phyloP scores from a whole-genome alignment of 2,797 vertebrate species.

The Lemur catta region DNA sequence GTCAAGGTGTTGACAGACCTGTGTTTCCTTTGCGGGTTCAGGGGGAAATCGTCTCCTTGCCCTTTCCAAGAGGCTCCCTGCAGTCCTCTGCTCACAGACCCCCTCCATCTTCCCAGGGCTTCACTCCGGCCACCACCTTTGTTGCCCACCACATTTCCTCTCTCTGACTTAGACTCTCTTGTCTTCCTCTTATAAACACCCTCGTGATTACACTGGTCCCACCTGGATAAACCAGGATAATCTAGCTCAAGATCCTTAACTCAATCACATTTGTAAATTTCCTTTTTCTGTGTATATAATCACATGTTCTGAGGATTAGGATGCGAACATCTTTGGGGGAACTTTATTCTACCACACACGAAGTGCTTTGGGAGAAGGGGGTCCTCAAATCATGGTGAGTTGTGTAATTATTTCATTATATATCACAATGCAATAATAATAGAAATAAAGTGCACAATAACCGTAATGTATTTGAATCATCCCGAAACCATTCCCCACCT shows the following conservation, averaged over 20 bases:
- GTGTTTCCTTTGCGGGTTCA: background rate
- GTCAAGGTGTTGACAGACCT: background rate
- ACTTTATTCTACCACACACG: background rate
- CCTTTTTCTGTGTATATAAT: background rate
- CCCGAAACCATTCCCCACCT: too few relatives aligned
- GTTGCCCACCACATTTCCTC: background rate
- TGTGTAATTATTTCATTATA: too few relatives aligned
- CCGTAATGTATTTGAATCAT: too few relatives aligned
- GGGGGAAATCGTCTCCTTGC: background rate
- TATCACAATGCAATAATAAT: too few relatives aligned
- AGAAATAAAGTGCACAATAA: too few relatives aligned
- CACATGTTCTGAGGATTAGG: background rate
- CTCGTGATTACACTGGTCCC: background rate
- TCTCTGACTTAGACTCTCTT: background rate
- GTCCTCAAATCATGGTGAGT: too few relatives aligned
- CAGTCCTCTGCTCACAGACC: background rate
- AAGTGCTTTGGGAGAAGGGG: rapidly evolving
- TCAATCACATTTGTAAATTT: background rate
- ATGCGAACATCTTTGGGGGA: background rate
- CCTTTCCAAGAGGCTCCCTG: background rate
- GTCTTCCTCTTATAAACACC: background rate
- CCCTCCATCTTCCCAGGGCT: background rate
- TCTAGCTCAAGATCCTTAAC: background rate
- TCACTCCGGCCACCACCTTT: too few relatives aligned
- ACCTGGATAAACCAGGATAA: background rate